Base-by-base conservation (phyloP, 2,888 invertebrate species). In the Altica lythri region DNA sequence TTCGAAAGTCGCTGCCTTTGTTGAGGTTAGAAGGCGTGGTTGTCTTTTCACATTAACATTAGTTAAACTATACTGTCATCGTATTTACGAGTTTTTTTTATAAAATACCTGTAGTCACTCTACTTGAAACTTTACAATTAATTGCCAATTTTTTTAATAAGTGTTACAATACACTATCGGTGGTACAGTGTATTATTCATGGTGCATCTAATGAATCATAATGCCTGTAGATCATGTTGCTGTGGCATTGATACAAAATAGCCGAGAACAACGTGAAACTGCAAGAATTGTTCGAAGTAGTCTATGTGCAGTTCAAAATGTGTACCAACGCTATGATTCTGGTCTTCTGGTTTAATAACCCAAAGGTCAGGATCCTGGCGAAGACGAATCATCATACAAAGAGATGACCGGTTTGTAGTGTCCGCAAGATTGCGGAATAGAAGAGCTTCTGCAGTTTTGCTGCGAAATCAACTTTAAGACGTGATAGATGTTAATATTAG, bases 401-500 rank as follows among this genome's bases (percentile, higher is more conserved):
- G 38, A 38, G 2, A 22, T 10, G 19, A 38, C 5, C 12, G 12
- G 12, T 38, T 38, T 38, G 9, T 19, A 10, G 2, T 47, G 49
- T 37, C 17, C 5, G 12, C 30, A 32, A 29, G 8, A 2, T 32
- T 32, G 30, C 12, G 13, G 12, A 32, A 32, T 13, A 32, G 30
- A 32, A 32, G 4, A 32, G 12, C 10, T 32, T 32, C 13, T 13
- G 30, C 12, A 8, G 42, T 50, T 51, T 53, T 32, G 27, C 46
- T 58, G n/a, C 40, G 49, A 57, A 60, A 61, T 58, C 44, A 58
- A 49, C 37, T 52, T 22, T 45, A 52, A 45, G 29, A 35, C 9
- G 56, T 60, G 37, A 56, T 49, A 61, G 35, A 45, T 52, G 43
- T 54, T 43, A 58, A 58, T 55, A 44, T 56, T 55, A 62, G 37